Conservation (phyloP, 2,113 vertebrate genomes). For the Pseudopipra pipra region DNA sequence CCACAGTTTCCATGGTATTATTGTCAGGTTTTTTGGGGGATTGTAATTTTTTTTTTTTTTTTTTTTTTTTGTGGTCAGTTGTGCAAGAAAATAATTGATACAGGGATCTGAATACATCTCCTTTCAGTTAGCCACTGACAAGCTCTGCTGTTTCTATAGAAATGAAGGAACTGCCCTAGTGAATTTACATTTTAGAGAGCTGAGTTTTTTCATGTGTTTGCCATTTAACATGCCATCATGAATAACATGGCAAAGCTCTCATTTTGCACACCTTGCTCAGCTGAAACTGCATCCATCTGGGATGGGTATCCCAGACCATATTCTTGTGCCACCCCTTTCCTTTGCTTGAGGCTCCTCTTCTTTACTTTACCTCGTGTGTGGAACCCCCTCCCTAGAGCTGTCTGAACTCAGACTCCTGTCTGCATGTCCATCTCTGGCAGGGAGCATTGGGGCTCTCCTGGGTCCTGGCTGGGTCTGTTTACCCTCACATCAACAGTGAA, state of each 20-base stretch:
- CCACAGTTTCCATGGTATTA: background rate
- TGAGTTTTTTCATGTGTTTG: background rate
- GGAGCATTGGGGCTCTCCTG: background rate
- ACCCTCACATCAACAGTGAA: background rate
- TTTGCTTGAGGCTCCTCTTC: background rate
- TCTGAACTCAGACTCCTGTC: background rate
- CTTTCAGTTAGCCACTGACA: slow-evolving; percentile 51
- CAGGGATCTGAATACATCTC: slow-evolving; percentile 18
- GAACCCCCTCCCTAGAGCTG: background rate
- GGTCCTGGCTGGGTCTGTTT: background rate
- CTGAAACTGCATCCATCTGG: slow-evolving; percentile 32
- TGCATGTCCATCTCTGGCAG: background rate
- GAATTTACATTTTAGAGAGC: slow-evolving; percentile 23
- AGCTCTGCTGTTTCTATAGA: slow-evolving; percentile 48
- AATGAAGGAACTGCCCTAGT: slow-evolving; percentile 24
- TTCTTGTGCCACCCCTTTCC: background rate
- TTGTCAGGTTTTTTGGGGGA: background rate
- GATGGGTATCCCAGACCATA: background rate
- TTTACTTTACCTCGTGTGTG: fast-evolving
- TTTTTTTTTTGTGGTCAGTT: slow-evolving; percentile 24
- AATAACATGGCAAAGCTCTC: background rate
- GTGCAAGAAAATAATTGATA: slow-evolving; percentile 58
- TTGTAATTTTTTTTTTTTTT: background rate
- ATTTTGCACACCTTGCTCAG: background rate
- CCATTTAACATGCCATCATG: background rate